Base-by-base conservation (phyloP, 2,888 invertebrate species). In the Crepidodera aurea region DNA sequence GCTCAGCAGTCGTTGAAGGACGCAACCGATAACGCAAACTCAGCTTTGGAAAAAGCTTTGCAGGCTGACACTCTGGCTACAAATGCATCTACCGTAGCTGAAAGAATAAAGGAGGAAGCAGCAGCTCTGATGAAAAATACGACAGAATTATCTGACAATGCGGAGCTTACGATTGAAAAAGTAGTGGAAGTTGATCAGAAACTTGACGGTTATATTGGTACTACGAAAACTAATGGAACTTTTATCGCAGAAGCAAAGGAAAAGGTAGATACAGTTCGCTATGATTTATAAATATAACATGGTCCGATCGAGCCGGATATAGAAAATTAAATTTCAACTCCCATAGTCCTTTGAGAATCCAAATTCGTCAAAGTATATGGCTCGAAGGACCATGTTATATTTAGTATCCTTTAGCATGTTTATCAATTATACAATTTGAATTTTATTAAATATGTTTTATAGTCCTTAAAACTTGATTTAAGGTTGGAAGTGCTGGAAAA, bases 401-500 rank as follows among this genome's bases (percentile, higher is more conserved):
- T n/a, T n/a, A n/a, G n/a, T n/a, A n/a, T n/a, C n/a, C n/a, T n/a
- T n/a, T n/a, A n/a, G n/a, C n/a, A n/a, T n/a, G n/a, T n/a, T n/a
- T n/a, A n/a, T n/a, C n/a, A n/a, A n/a, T n/a, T n/a, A n/a, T n/a
- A n/a, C n/a, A n/a, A n/a, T n/a, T n/a, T n/a, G n/a, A n/a, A n/a
- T 39, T 34, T 3, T 34, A 13, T 5, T 34, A 39, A 6, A 39
- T 15, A 39, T 12, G 6, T 39, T 7, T 13, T 7, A 13, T 16
- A 8, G 4, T 37, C 7, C 13, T 22, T 22, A 22, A 22, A 22
- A 22, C 6, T 22, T 6, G 22, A 59, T 74, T 74, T 62, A 72
- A 94, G 92, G 95, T 96, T 19, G 94, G 93, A 2, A 90, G 92
- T 82, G 94, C 96, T 0, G 93, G 92, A 76, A 91, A 89, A 2